phyloP scores from a whole-genome alignment of 2,113 vertebrate species.

The Aptenodytes patagonicus region DNA sequence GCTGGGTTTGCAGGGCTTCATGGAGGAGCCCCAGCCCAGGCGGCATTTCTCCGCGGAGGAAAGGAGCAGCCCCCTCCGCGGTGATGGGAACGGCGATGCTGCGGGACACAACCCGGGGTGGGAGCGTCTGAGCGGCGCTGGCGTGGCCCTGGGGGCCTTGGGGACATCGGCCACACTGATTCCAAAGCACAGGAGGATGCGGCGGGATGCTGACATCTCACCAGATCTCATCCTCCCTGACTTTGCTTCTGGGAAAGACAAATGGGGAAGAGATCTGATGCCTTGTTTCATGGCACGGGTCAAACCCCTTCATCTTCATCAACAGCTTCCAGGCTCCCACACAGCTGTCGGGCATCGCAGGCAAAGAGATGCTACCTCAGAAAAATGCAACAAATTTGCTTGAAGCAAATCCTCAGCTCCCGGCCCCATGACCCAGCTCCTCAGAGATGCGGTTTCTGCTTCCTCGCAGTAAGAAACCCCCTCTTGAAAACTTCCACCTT shows the following conservation, averaged over 20 bases:
- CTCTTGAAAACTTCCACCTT: background rate
- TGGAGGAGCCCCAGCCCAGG: background rate
- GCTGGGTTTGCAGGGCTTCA: background rate
- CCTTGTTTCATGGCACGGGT: too few relatives aligned
- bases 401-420: background rate
- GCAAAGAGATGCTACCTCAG: background rate
- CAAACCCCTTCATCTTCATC: background rate
- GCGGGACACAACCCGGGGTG: accelerated
- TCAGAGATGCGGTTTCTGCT: background rate
- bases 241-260: background rate
- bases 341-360: accelerated
- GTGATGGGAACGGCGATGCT: background rate
- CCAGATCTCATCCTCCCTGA: background rate
- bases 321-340: background rate
- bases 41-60: accelerated
- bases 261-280: background rate
- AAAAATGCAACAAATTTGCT: background rate
- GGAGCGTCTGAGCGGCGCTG: background rate
- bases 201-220: background rate
- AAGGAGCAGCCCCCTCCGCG: background rate
- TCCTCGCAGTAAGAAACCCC: background rate
- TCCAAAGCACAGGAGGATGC: background rate
- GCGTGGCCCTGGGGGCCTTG: background rate
- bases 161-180: accelerated
- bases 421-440: accelerated